Base-by-base conservation (phyloP, 2,113 vertebrate genomes). In the Miniopterus natalensis region DNA sequence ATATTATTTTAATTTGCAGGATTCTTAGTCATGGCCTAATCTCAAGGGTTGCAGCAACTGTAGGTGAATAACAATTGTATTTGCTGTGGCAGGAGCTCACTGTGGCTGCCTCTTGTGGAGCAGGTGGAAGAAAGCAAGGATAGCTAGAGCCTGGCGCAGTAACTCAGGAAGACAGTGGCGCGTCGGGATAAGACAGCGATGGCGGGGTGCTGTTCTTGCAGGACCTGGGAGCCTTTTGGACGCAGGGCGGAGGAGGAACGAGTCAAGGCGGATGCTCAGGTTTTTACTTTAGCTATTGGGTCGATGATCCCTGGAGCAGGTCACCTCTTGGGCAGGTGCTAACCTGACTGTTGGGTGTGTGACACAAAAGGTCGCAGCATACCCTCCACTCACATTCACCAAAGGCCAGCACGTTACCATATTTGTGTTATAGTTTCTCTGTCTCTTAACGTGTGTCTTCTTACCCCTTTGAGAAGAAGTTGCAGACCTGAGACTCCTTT, bases 11-110 rank as follows among this genome's bases (percentile, higher is more conserved):
- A 78, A 55, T 91, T 85, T 85, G 27, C 27, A 42, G 79, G 47
- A 66, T 66, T 65, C 13, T 90, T 84, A 74, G 12, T 78, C 47
- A 68, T 79, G 83, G 17, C 73, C 66, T 94, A n/a, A 61, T 94
- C 31, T 83, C 40, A 75, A 40, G 59, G 12, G 29, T 47, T 66
- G 40, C 18, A 55, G 51, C 59, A 66, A 31, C 57, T 75, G 6
- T 55, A 88, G 47, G 17, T 31, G 12, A 74, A n/a, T 88, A 49
- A 49, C 18, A 14, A 20, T 65, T 18, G 4, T 57, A 14, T 57
- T 83, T 74, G 55, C n/a, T 65, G 14, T 55, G 10, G 18, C 20
- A 65, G 75, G 42, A 85, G 42, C 29, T 87, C 51, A 51, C 4
- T 31, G 84, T 70, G n/a, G 51, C 92, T 61, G 27, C 45, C 23